A percentile compares a stretch with the other conserved stretches of the same genome.
Evolutionary conservation across 2,113 vertebrate species (phyloP).

Genomic region (Cacatua alba): DNA sequence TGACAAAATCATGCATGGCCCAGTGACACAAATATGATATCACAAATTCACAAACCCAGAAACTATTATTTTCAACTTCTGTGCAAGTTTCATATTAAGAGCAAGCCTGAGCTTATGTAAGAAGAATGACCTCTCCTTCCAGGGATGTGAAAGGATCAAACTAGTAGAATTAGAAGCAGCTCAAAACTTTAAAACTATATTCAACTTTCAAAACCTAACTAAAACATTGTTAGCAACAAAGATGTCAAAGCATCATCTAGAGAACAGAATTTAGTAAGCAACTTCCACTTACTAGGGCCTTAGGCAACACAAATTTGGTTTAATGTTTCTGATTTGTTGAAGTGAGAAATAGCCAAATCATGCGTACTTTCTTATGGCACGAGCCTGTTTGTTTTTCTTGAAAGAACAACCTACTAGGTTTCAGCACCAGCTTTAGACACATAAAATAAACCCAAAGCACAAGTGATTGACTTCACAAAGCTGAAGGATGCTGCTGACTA

Average conservation of each 20-base stretch:
- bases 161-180: neutral
- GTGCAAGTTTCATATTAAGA: neutral
- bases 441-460: neutral
- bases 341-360: neutral
- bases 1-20: neutral
- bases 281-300: neutral
- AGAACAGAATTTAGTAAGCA: neutral
- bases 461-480: neutral
- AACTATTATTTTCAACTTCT: neutral
- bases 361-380: fast-evolving
- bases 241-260: neutral
- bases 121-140: neutral
- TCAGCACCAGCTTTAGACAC: neutral
- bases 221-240: neutral
- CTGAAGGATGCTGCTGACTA: neutral
- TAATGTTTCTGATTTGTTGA: neutral
- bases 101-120: neutral
- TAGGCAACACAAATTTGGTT: neutral
- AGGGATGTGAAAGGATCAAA: neutral
- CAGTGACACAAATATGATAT: neutral
- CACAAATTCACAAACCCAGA: neutral
- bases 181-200: neutral
- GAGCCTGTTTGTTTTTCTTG: neutral
- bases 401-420: neutral
- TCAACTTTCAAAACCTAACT: neutral